Conservation (phyloP, 2,113 vertebrate species). For the Trematomus loennbergii region DNA sequence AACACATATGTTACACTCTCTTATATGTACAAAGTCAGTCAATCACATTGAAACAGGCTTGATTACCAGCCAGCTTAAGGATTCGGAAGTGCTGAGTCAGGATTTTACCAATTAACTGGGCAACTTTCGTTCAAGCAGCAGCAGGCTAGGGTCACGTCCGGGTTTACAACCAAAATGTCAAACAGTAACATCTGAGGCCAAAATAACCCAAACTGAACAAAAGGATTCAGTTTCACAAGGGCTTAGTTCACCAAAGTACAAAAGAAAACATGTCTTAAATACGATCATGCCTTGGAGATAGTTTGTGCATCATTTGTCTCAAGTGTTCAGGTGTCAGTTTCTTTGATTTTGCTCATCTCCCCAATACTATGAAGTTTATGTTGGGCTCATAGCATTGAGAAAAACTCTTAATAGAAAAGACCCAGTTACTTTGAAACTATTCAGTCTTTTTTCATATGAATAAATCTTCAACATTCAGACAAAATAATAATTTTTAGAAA, state of each 20-base stretch:
- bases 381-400: neutral
- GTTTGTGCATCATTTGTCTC: neutral
- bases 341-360: neutral
- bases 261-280: neutral
- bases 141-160: constrained; percentile 33
- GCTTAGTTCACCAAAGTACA: neutral
- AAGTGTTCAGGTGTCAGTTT: neutral
- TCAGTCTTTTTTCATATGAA: no score
- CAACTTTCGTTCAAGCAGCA: constrained; percentile 24
- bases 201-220: neutral
- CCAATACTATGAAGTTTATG: neutral
- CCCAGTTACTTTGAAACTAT: neutral
- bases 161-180: constrained; percentile 55
- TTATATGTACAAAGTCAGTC: neutral
- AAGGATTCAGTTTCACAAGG: neutral
- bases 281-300: neutral
- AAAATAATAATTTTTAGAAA: constrained; percentile 65
- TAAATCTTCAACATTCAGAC: neutral
- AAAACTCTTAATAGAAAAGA: neutral
- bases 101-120: constrained; percentile 35
- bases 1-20: neutral
- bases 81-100: constrained; percentile 43
- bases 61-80: constrained; percentile 26
- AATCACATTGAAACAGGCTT: constrained; percentile 12
- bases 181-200: constrained; percentile 36